Evolutionary conservation across 2,113 vertebrate genomes (phyloP), one percentile per base, ranked within the genome.

Genomic region (Hymenochirus boettgeri): DNA sequence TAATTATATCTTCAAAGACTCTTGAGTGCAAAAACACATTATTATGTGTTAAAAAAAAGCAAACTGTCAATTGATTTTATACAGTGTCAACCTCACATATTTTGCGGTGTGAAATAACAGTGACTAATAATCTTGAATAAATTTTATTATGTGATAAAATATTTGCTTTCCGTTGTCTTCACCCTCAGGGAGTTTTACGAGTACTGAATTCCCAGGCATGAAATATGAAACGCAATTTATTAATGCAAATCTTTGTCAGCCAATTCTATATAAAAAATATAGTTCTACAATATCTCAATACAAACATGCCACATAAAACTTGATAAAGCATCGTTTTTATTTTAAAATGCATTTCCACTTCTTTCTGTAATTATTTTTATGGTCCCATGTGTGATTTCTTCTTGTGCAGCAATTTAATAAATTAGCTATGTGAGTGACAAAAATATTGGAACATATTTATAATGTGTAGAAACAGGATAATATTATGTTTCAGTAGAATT

Each of bases 91-190:
- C 37, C 27, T 21, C 37, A 24, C 52, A 56, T 33, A 57, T 57
- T 57, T 37, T 27, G 37, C 62, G 33, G 52, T 22, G 18, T 48
- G 53, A 57, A 65, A 35, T 45, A 57, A 45, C 53, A 33, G 37
- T 10, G 46, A 33, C 42, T 27, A 33, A 24, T 57, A 65, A 48
- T 47, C 52, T 37, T 47, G 37, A 29, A 47, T 48, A 37, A 22
- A 56, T 65, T 56, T 65, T 65, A 56, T 65, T 56, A 65, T n/a
- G 39, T 24, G 53, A 56, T 65, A 57, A 65, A 57, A 65, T 65
- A 42, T 57, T 64, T 55, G 51, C 33, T 55, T 55, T 64, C 48
- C 25, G 29, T 62, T 62, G 61, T 62, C 61, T 62, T 25, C n/a
- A 45, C 54, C 61, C 61, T 64, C 48, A 29, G 61, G 61, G 61